These are phyloP conservation scores for Xiphophorus birchmanni DNA, from an alignment of 2,797 vertebrate genomes.

Conservation along the genomic window DNA sequence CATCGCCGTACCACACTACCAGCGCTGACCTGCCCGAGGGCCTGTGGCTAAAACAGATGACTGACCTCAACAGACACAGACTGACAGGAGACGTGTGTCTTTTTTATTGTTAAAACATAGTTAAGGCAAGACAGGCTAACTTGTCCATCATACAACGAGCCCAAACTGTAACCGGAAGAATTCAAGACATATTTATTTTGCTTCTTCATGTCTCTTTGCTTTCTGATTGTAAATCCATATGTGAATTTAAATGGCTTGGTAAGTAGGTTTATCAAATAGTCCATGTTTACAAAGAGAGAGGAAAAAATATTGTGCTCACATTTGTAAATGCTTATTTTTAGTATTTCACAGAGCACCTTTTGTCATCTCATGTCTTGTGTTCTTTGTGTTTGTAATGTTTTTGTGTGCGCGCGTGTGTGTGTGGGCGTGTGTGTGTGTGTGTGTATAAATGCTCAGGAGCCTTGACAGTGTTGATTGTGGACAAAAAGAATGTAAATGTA, in stretches of 20 bases:
- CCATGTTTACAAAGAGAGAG: constrained; percentile 72
- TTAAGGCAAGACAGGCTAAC: constrained; percentile 20
- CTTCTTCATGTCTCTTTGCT: constrained; percentile 53
- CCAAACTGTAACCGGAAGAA: constrained; percentile 44
- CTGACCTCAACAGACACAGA: constrained; percentile 65
- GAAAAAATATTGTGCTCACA: constrained; percentile 30
- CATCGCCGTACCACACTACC: constrained; percentile 90
- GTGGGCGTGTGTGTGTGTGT: constrained; percentile 32
- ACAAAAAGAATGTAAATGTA: constrained; percentile 72
- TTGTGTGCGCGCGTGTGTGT: constrained; percentile 37
- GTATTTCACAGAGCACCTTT: constrained; percentile 27
- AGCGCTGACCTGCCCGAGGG: constrained; percentile 82
- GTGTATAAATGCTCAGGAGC: constrained; percentile 67
- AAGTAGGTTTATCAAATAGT: constrained; percentile 51
- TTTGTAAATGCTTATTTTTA: constrained; percentile 54
- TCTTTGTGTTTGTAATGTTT: constrained; percentile 44
- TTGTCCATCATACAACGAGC: constrained; percentile 24
- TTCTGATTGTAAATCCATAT: constrained; percentile 44
- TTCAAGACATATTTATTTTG: constrained; percentile 68
- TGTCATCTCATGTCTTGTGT: constrained; percentile 41
- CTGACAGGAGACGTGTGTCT: constrained; percentile 41
- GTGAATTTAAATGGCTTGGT: constrained; percentile 43
- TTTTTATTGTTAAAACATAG: constrained; percentile 25
- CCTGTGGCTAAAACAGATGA: constrained; percentile 50
- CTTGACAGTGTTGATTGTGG: constrained; percentile 73